These are phyloP conservation scores for Pseudococcus jackbeardsleyi DNA, from an alignment of 2,888 invertebrate species.

Conservation along the genomic window DNA sequence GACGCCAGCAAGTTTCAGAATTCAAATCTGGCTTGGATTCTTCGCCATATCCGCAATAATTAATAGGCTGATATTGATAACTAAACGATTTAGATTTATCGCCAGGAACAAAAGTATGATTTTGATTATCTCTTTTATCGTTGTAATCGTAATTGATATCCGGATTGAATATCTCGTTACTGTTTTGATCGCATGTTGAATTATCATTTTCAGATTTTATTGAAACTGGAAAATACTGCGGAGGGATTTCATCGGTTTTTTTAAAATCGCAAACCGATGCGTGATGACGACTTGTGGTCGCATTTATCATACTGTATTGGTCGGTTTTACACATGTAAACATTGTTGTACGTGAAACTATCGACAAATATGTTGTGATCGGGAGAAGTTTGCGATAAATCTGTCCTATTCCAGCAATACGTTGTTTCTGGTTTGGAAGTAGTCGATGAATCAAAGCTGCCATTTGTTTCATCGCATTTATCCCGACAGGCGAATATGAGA, in stretches of 20 bases:
- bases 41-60: constrained; percentile 37
- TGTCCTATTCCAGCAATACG: neutral
- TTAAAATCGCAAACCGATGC: constrained; percentile 23
- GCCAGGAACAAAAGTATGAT: neutral
- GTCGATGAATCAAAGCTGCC: constrained; percentile 22
- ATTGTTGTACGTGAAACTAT: constrained; percentile 38
- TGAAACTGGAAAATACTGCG: neutral
- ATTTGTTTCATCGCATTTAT: constrained; percentile 51
- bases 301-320: constrained; percentile 38
- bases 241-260: neutral
- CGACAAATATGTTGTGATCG: neutral
- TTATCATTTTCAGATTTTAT: constrained; percentile 14
- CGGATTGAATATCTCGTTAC: constrained; percentile 8
- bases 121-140: constrained; percentile 49
- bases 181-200: neutral
- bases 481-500: constrained; percentile 55
- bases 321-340: constrained; percentile 43
- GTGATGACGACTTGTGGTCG: constrained; percentile 27
- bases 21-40: constrained; percentile 24
- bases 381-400: constrained; percentile 33
- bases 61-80: constrained; percentile 26
- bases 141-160: constrained; percentile 3
- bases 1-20: constrained; percentile 14
- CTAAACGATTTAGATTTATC: neutral
- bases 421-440: neutral